phyloP scores from a whole-genome alignment of 2,888 invertebrate genomes.

The Gari tellinella region DNA sequence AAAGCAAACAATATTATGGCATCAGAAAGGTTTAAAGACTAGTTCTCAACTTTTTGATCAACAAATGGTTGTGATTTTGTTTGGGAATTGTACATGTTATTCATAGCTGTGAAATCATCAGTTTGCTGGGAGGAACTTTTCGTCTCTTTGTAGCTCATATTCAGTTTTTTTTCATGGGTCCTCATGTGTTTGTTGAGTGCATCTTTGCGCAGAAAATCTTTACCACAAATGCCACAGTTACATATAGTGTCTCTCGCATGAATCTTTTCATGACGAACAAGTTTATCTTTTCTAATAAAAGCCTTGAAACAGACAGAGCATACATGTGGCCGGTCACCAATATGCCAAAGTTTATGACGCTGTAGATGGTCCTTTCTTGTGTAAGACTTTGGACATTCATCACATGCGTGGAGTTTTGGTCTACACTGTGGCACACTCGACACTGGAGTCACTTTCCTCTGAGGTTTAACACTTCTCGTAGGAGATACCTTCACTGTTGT shows the following conservation, averaged over 20 bases:
- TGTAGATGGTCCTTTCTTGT: slow-evolving; percentile 32
- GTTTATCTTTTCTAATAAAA: slow-evolving; percentile 43
- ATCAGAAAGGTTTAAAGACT: no score
- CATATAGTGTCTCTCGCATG: slow-evolving; percentile 8
- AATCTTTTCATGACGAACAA: slow-evolving; percentile 37
- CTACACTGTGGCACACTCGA: not conserved
- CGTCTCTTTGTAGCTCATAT: no score
- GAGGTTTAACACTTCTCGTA: not conserved
- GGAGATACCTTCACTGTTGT: no score
- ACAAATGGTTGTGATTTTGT: no score
- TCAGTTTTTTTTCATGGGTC: not conserved
- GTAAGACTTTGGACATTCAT: slow-evolving; percentile 34
- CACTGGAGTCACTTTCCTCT: not conserved
- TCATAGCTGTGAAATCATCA: no score
- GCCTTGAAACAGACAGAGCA: slow-evolving; percentile 35
- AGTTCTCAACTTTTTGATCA: no score
- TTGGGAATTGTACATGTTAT: no score
- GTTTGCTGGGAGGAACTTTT: no score
- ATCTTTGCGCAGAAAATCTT: slow-evolving; percentile 25
- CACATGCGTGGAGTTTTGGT: slow-evolving; percentile 23
- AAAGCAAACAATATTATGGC: no score
- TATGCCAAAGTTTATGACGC: slow-evolving; percentile 36
- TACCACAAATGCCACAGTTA: slow-evolving; percentile 17
- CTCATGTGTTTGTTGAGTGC: slow-evolving; percentile 16
- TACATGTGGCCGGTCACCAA: slow-evolving; percentile 30